Conservation (phyloP, 2,888 invertebrate species). For the Ecliptopera silaceata region DNA sequence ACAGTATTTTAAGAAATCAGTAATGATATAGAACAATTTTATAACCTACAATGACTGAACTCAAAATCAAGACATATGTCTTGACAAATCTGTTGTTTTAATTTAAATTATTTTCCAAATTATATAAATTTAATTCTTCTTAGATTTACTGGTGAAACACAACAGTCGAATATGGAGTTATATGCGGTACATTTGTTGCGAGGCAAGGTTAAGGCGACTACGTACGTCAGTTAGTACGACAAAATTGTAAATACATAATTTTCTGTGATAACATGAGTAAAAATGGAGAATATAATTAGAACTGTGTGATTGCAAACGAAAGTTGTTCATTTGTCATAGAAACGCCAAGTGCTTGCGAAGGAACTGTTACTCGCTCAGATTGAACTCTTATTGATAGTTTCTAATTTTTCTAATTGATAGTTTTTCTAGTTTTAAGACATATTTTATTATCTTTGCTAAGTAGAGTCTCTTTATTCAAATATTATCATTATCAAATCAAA, state of each 20-base stretch:
- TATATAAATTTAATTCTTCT: neutral
- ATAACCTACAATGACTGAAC: conserved; percentile 21
- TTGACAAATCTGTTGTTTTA: neutral
- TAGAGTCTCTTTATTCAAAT: conserved; percentile 16
- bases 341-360: conserved; percentile 62
- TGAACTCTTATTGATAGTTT: conserved; percentile 20
- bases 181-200: conserved; percentile 66
- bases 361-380: conserved; percentile 38
- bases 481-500: conserved; percentile 15
- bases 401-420: conserved; percentile 13
- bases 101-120: conserved; percentile 8
- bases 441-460: conserved; percentile 8
- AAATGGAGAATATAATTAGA: conserved; percentile 76
- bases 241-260: conserved; percentile 84
- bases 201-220: conserved; percentile 65
- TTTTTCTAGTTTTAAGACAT: conserved; percentile 11
- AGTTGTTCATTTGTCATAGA: conserved; percentile 71
- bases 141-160: conserved; percentile 25
- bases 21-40: conserved; percentile 1
- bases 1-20: neutral
- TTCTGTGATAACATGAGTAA: conserved; percentile 83
- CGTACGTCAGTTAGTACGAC: conserved; percentile 77
- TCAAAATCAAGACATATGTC: conserved; percentile 5
- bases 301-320: conserved; percentile 81
- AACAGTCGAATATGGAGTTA: conserved; percentile 53